phyloP scores from a whole-genome alignment of 2,113 vertebrate species.

The Macquaria ambigua region DNA sequence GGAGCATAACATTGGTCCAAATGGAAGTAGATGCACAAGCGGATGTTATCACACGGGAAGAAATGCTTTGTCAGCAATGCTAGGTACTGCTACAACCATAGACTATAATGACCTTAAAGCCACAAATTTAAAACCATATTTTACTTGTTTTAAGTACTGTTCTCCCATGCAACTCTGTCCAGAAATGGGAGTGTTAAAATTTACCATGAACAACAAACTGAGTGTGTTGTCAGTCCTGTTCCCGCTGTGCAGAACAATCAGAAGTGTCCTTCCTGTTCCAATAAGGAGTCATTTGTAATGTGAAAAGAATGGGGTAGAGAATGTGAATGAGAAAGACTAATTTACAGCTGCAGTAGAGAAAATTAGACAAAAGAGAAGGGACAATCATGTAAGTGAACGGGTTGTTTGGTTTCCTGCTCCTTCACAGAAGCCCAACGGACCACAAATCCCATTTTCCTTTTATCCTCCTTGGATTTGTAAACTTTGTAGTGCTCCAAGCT shows the following conservation, averaged over 20 bases:
- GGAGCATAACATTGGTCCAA: constrained; percentile 4
- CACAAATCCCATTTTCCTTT: constrained; percentile 15
- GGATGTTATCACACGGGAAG: constrained; percentile 5
- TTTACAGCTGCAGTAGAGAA: constrained; percentile 6
- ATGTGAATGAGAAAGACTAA: constrained; percentile 62
- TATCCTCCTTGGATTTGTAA: constrained; percentile 46
- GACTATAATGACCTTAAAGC: neutral
- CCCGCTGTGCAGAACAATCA: constrained; percentile 20
- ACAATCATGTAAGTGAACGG: constrained; percentile 47
- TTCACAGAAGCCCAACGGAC: constrained; percentile 28
- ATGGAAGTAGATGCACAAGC: neutral
- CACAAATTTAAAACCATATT: constrained; percentile 10
- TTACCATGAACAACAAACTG: neutral
- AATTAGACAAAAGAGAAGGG: constrained; percentile 5
- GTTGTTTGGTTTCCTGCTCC: constrained; percentile 36
- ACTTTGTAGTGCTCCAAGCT: constrained; percentile 44
- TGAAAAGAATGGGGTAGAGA: constrained; percentile 48
- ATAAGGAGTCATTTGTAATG: constrained; percentile 39
- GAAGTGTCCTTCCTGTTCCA: constrained; percentile 27
- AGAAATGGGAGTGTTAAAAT: neutral
- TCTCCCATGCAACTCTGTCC: neutral
- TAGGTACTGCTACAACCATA: constrained; percentile 15
- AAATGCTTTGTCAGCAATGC: constrained; percentile 10
- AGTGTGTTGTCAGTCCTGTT: constrained; percentile 1
- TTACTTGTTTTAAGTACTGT: neutral